Evolutionary conservation across 2,888 invertebrate genomes (phyloP), one percentile per base, ranked within the genome.

Genomic region (Eumacrocentrus americanus): DNA sequence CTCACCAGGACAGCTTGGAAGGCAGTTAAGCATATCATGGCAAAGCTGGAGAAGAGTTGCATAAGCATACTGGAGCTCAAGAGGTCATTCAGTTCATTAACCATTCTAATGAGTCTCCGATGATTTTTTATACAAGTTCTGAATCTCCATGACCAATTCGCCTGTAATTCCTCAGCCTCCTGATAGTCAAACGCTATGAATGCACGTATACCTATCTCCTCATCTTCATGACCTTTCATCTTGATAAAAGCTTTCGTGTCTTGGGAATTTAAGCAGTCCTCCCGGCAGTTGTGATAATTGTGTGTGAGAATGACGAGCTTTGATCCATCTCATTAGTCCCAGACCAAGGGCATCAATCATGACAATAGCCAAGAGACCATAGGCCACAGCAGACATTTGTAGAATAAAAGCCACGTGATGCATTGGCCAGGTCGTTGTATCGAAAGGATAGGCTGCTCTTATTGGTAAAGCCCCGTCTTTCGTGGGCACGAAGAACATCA

Each of bases 1-100:
- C 61, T 63, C 59, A 73, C 72, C 61, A 70, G 63, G 46, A 72
- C 65, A 2, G 73, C 72, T 65, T 78, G 77, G 56, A 77, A 78
- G 55, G 77, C 73, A 22, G 76, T 76, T 46, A 78, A 60, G 57
- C 78, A 78, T 60, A 79, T 76, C 55, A 75, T 73, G 42, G 70
- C 67, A 38, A 71, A 74, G 44, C 77, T 77, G n/a, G 70, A 70
- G n/a, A 76, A 57, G 44, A 78, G 67, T 63, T 79, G 79, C 46
- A 70, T 67, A 56, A 74, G 64, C 67, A 73, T 68, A 37, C 70
- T 67, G 35, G 66, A 52, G 50, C 69, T 71, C 35, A 72, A 75
- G 9, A 72, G 51, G 2, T 59, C 56, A 61, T 79, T 77, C 23
- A 75, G 58, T 34, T 71, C 67, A 5, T 70, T 60, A 6, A 69